These are phyloP conservation scores for Cyrtorhinus lividipennis DNA, from an alignment of 1,140 invertebrate genomes.

Conservation along the genomic window DNA sequence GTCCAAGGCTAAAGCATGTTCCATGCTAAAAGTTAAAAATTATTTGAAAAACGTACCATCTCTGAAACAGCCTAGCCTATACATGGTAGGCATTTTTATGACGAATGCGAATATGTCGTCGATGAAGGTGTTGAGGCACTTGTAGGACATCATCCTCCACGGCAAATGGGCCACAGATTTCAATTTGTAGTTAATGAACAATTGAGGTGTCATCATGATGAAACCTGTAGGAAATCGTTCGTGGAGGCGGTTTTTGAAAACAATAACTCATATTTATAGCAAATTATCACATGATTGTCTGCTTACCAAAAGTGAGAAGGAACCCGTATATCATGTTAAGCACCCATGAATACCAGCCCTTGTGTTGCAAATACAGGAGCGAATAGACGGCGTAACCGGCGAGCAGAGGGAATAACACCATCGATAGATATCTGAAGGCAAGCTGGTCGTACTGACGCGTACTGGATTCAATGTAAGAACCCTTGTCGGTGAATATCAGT, in stretches of 20 bases:
- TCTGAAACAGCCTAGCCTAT: slow-evolving; percentile 86
- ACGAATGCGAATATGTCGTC: slow-evolving; percentile 99
- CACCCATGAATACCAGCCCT: slow-evolving; percentile 93
- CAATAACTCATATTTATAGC: no score
- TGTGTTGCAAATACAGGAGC: slow-evolving; percentile 93
- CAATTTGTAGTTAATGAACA: slow-evolving; percentile 98
- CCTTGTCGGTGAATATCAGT: slow-evolving; percentile 78
- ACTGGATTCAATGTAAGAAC: slow-evolving; percentile 88
- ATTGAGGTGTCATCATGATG: slow-evolving; percentile 99
- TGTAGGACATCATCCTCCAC: slow-evolving; percentile 99
- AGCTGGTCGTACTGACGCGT: slow-evolving; percentile 90
- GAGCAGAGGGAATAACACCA: slow-evolving; percentile 86
- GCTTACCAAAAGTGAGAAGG: slow-evolving; percentile 81
- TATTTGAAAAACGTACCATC: slow-evolving; percentile 47
- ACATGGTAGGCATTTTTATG: slow-evolving; percentile 98
- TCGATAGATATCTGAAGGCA: slow-evolving; percentile 94
- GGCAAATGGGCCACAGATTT: slow-evolving; percentile 98
- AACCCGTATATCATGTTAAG: slow-evolving; percentile 96
- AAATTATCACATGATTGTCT: no score
- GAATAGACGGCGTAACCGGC: slow-evolving; percentile 90
- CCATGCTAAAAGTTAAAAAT: no score
- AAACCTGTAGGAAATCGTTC: no score
- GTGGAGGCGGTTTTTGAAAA: no score
- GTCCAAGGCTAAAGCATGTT: not conserved
- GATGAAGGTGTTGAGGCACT: slow-evolving; percentile 99